Conservation (phyloP, 2,113 vertebrate species). For the Rhabdornis inornatus region DNA sequence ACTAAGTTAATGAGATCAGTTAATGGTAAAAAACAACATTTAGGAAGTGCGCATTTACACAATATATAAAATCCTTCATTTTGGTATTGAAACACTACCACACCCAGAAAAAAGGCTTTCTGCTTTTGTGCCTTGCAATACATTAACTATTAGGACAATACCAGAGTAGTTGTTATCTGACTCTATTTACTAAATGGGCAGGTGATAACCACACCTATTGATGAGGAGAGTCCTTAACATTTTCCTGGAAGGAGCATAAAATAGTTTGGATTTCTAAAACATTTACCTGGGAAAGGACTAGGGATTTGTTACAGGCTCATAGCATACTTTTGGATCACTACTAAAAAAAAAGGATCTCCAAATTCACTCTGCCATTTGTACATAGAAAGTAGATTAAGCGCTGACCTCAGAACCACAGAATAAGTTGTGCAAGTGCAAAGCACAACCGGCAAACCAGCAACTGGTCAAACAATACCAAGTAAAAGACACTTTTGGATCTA, state of each 20-base stretch:
- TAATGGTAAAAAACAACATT: background rate
- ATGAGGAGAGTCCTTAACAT: background rate
- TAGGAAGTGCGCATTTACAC: background rate
- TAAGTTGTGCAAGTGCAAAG: background rate
- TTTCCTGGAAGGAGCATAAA: background rate
- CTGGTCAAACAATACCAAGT: fast-evolving
- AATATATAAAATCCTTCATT: background rate
- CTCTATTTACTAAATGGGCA: constrained; percentile 21
- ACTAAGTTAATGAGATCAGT: background rate
- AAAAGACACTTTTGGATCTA: background rate
- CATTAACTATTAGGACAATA: background rate
- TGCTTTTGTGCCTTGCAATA: background rate
- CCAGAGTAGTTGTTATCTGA: background rate
- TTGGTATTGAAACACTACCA: background rate
- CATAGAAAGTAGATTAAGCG: background rate
- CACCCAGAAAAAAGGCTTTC: background rate
- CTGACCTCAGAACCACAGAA: background rate
- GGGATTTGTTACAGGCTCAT: background rate
- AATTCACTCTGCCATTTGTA: background rate
- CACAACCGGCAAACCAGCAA: background rate
- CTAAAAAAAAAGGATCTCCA: fast-evolving
- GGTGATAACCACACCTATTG: background rate
- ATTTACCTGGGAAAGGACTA: background rate
- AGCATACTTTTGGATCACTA: background rate
- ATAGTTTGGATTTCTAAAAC: background rate